These are phyloP conservation scores for Opisthograptis luteolata DNA, from an alignment of 2,888 invertebrate species.

Conservation along the genomic window DNA sequence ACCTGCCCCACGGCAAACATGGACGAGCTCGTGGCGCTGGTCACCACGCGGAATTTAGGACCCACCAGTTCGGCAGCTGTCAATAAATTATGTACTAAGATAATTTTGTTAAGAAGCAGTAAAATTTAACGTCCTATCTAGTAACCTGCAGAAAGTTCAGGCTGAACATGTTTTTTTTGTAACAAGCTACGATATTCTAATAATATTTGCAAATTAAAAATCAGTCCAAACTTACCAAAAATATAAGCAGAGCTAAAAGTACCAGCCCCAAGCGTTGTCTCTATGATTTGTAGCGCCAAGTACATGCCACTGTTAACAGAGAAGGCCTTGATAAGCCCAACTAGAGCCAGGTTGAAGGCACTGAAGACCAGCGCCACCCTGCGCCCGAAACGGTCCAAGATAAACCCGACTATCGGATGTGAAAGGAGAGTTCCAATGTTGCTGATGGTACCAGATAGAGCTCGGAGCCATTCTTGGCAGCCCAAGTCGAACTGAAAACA, in stretches of 20 bases:
- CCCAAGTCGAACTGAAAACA: conserved; percentile 9
- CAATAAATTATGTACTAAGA: no score
- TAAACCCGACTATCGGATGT: conserved; percentile 78
- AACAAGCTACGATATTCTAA: no score
- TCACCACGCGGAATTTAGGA: conserved; percentile 88
- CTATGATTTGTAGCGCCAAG: conserved; percentile 78
- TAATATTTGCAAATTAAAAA: no score
- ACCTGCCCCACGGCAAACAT: conserved; percentile 90
- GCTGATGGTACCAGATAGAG: conserved; percentile 88
- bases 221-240: conserved; percentile 62
- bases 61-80: conserved; percentile 91
- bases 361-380: conserved; percentile 73
- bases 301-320: conserved; percentile 83
- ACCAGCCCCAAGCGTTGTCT: conserved; percentile 80
- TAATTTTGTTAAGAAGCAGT: no score
- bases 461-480: conserved; percentile 85
- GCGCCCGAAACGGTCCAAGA: conserved; percentile 87
- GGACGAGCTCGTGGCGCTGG: conserved; percentile 87
- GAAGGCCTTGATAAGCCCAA: conserved; percentile 82
- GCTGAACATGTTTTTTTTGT: no score
- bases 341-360: conserved; percentile 58
- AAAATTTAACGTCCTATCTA: no score
- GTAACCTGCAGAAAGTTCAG: no score
- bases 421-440: conserved; percentile 85
- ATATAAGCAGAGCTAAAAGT: conserved; percentile 80